Evolutionary conservation across 2,888 invertebrate genomes (phyloP), one percentile per base, ranked within the genome.

Genomic region (Apodemia zela): DNA sequence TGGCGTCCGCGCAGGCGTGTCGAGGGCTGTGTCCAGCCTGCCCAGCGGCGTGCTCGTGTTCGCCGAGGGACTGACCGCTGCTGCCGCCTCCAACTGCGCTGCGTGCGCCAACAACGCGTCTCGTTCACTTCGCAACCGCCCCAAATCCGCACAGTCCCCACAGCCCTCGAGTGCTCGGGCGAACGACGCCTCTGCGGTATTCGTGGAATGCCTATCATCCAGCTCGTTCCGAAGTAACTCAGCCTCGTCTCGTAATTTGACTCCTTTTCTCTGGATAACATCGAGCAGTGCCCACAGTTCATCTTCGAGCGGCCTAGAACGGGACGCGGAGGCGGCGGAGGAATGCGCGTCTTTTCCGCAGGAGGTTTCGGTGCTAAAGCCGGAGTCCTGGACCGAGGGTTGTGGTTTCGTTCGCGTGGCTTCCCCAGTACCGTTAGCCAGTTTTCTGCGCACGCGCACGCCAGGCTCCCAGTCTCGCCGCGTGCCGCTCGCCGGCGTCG

Each of bases 341-440:
- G 95, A 95, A 79, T 96, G 96, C 69, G 96, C 95, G 81, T 95
- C 95, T 83, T 95, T 95, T 76, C 95, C 96, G 77, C 95, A 95
- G 63, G 96, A 96, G 62, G 97, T 96, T 87, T 97, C 97, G 67
- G 97, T 97, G 84, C 97, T 97, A 90, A 97, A 97, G 63, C 97
- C 97, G 60, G 97, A 97, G 88, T 97, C 97, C 75, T 95, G 90
- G 84, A 94, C 91, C 89, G 93, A 92, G 81, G 94, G 91, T 93
- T 95, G 81, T 89, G 94, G 90, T 93, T 95, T 91, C 67, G 88
- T 75, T 29, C 89, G 75, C 90, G 93, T 65, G 89, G 94, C 74
- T 92, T 87, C 81, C 72, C 90, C 77, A 45, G 79, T 76, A 67
- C 80, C 81, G 67, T 82, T 77, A 51, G 90, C 86, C 67, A 94